Percentiles rank a stretch among this genome's conserved stretches.
Evolutionary conservation across 2,797 vertebrate species (phyloP).

Genomic region (Vespertilio murinus): DNA sequence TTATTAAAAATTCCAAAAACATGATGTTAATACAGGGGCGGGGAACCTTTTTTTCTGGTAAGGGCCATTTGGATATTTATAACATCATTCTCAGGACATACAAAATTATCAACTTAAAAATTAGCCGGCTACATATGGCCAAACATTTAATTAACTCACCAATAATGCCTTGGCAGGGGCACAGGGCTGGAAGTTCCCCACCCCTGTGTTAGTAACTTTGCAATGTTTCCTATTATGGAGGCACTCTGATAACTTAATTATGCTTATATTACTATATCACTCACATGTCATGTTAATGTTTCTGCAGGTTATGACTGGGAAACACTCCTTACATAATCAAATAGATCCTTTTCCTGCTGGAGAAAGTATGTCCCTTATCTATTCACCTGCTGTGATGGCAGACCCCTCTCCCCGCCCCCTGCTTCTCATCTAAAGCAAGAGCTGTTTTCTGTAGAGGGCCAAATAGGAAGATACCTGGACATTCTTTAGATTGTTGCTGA

Average conservation of each 20-base stretch:
- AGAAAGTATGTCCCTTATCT: neutral
- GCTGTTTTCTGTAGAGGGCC: no score
- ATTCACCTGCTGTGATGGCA: neutral
- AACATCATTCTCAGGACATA: no score
- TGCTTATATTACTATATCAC: neutral
- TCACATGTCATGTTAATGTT: neutral
- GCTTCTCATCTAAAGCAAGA: neutral
- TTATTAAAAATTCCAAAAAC: neutral
- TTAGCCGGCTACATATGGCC: no score
- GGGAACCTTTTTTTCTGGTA: no score
- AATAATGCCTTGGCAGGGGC: no score
- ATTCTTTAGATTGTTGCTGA: no score
- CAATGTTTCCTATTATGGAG: neutral
- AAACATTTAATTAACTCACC: no score
- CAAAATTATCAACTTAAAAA: no score
- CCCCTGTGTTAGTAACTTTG: neutral
- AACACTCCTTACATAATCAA: neutral
- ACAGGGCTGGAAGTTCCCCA: no score
- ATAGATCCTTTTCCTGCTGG: neutral
- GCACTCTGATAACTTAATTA: neutral
- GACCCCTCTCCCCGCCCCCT: neutral
- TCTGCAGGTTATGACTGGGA: neutral
- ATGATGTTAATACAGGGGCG: neutral
- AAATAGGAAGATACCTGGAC: no score
- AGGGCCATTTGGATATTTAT: no score